Evolutionary conservation across 2,888 invertebrate genomes (phyloP).

Genomic region (Fragum whitleyi): DNA sequence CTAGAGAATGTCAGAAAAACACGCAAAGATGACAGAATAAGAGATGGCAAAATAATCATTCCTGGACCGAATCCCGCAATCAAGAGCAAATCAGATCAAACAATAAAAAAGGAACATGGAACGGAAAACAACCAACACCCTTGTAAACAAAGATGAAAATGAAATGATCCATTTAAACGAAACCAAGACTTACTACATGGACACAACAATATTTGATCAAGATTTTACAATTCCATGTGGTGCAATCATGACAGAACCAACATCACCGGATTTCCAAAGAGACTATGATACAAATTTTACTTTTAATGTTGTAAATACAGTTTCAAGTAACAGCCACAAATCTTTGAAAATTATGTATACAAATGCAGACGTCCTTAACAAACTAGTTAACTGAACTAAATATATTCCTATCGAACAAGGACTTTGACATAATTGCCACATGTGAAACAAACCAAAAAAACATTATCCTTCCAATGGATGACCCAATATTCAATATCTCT

Average conservation of each 20-base stretch:
- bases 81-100: background rate
- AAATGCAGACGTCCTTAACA: background rate
- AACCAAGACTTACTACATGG: background rate
- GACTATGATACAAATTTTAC: background rate
- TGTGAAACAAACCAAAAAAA: background rate
- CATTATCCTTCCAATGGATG: background rate
- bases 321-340: background rate
- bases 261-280: background rate
- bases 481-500: background rate
- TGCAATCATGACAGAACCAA: background rate
- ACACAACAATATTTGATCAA: background rate
- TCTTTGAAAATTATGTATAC: background rate
- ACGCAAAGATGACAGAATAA: background rate
- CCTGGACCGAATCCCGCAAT: background rate
- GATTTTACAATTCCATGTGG: background rate
- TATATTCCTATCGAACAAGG: background rate
- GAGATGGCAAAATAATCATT: background rate
- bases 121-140: background rate
- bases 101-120: background rate
- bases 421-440: background rate
- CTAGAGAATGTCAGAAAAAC: background rate
- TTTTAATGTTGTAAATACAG: slow-evolving; percentile 4
- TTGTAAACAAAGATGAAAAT: background rate
- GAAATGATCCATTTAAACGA: background rate
- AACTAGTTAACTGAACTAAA: background rate